phyloP scores from a whole-genome alignment of 2,888 invertebrate species.

The Drosophila paranaensis region DNA sequence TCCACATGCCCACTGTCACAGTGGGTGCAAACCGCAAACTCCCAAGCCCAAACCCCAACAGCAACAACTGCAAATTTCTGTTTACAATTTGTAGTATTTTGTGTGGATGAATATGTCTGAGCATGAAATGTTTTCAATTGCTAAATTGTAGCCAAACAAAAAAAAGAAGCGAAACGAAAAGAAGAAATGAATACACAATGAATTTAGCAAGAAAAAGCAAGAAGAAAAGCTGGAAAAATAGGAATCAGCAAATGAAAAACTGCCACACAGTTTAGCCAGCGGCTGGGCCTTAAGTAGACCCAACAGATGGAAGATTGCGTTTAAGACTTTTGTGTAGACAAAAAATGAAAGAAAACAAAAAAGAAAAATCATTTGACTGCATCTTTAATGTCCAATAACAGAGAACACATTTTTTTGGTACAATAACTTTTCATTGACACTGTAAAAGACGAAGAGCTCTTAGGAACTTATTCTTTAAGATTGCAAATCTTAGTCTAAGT shows the following conservation, averaged over 20 bases:
- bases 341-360: neutral
- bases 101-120: conserved; percentile 42
- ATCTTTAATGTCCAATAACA: conserved; percentile 9
- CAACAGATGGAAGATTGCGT: neutral
- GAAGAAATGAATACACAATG: conserved; percentile 40
- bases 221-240: conserved; percentile 7
- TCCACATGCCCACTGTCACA: conserved; percentile 41
- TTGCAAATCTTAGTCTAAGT: too few species aligned
- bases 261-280: conserved; percentile 22
- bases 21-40: conserved; percentile 28
- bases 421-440: conserved; percentile 27
- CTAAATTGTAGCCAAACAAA: conserved; percentile 43
- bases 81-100: conserved; percentile 61
- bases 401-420: neutral
- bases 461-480: too few species aligned
- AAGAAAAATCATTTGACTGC: conserved; percentile 26
- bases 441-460: neutral
- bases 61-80: conserved; percentile 39
- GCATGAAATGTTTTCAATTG: conserved; percentile 65
- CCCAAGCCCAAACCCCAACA: conserved; percentile 9
- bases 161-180: neutral
- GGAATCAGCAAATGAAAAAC: conserved; percentile 1
- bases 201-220: conserved; percentile 4
- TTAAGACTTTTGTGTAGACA: conserved; percentile 6
- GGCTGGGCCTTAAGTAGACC: conserved; percentile 20